Base-by-base conservation (phyloP, 2,113 vertebrate genomes). In the Syngnathoides biaculeatus region DNA sequence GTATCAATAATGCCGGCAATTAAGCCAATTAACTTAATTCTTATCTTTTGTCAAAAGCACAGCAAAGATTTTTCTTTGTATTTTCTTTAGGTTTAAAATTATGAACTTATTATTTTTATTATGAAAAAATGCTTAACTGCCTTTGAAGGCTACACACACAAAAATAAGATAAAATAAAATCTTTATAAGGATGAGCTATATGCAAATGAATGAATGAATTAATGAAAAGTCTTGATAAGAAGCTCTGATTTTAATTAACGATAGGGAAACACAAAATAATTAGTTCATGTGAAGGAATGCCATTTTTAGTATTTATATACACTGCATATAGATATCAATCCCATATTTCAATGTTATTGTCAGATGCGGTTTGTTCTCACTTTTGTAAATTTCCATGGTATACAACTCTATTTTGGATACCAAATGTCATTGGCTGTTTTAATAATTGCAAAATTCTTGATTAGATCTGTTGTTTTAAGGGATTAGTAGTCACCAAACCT, bases 1-100 rank as follows among this genome's bases (percentile, higher is more conserved):
- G 40, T 72, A 45, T 80, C 42, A 42, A 65, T 67, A 26, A 47
- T 67, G n/a, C 45, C 78, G 73, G 68, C 47, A 74, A 70, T 83
- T 75, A 5, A 75, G 57, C 48, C 22, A 58, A 0, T 35, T 3
- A 30, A 11, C 40, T 45, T 73, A 67, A 45, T 65, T 71, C 11
- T 42, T 12, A 11, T 22, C 30, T 19, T 59, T 52, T 9, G n/a
- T 52, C 20, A 52, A 50, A 52, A 26, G 53, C 24, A 12, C 4
- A 55, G 45, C 45, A 20, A 35, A 35, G 30, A 35, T 35, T 35
- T 35, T 13, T 13, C 13, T 10, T 43, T 48, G 45, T 48, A 6
- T 48, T 17, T 48, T 47, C 17, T 14, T 48, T 17, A 48, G 6
- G 45, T 48, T 48, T 15, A 19, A 48, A 17, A 48, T 15, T 1